Evolutionary conservation across 2,888 invertebrate genomes (phyloP).

Genomic region (Ellobium chinense): DNA sequence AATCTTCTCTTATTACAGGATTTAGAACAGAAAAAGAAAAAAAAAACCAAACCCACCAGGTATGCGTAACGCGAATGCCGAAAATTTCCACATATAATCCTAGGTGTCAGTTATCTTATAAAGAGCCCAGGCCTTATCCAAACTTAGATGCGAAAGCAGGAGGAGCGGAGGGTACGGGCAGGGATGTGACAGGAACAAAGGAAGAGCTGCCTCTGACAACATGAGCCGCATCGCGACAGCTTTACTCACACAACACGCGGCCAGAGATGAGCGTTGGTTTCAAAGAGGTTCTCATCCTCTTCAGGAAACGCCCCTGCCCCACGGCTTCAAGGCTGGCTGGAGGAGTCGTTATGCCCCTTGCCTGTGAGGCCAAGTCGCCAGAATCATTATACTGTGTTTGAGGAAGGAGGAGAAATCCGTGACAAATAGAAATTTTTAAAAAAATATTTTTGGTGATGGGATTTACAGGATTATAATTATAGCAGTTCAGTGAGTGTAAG

Average conservation of each 20-base stretch:
- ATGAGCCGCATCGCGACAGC: not conserved
- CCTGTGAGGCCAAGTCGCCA: too few relatives aligned
- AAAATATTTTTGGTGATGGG: too few relatives aligned
- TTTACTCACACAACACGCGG: not conserved
- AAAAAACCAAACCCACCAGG: not conserved
- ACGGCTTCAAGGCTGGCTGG: not conserved
- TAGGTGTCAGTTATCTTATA: too few relatives aligned
- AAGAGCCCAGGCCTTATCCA: not conserved
- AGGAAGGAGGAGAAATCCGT: too few relatives aligned
- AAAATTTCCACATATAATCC: not conserved
- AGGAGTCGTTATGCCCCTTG: too few relatives aligned
- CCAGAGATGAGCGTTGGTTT: not conserved
- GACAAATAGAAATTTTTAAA: too few relatives aligned
- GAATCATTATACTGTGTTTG: too few relatives aligned
- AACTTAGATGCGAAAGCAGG: not conserved
- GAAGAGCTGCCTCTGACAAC: not conserved
- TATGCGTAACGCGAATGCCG: not conserved
- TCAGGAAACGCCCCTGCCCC: not conserved
- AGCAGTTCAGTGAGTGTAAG: too few relatives aligned
- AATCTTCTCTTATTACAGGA: not conserved
- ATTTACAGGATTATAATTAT: too few relatives aligned
- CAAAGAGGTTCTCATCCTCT: not conserved
- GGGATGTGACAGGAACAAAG: not conserved
- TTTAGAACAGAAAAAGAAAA: not conserved
- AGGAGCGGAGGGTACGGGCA: not conserved